phyloP scores from a whole-genome alignment of 2,888 invertebrate genomes.

The Orchesellides sinensis region DNA sequence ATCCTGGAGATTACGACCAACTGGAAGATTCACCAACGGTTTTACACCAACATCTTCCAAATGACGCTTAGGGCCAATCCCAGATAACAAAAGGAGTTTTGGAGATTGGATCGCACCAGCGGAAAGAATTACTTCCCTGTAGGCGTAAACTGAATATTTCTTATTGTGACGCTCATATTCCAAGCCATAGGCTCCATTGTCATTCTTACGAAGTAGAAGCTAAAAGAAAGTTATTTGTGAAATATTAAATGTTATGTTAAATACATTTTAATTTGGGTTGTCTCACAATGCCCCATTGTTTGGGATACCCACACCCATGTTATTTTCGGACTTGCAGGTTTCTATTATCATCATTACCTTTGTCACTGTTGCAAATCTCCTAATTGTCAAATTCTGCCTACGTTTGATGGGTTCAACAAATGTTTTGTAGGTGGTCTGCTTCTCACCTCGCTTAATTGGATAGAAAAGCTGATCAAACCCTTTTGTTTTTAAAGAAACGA shows the following conservation, averaged over 20 bases:
- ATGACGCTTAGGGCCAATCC: conserved; percentile 65
- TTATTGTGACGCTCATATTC: conserved; percentile 67
- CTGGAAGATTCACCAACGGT: conserved; percentile 18
- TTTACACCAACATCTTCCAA: conserved; percentile 59
- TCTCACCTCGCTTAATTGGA: conserved; percentile 51
- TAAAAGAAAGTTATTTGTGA: conserved; percentile 4
- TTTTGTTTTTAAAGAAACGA: conserved; percentile 25
- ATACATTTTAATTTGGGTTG: background rate
- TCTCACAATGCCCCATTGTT: too few relatives aligned
- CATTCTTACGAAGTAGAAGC: conserved; percentile 47
- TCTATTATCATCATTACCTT: conserved; percentile 23
- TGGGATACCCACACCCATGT: too few relatives aligned
- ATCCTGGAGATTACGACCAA: conserved; percentile 66
- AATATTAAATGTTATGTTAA: too few relatives aligned
- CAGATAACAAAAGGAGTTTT: conserved; percentile 59
- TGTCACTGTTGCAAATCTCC: conserved; percentile 63
- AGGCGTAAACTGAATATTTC: conserved; percentile 50
- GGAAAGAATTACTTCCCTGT: conserved; percentile 64
- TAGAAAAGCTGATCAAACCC: conserved; percentile 59
- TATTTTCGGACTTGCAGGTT: background rate
- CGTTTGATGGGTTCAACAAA: conserved; percentile 47
- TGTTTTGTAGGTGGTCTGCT: conserved; percentile 52
- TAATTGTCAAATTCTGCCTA: conserved; percentile 53
- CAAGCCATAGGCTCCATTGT: conserved; percentile 66
- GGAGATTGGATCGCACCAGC: conserved; percentile 66